Base-by-base conservation (phyloP, 1,140 invertebrate genomes). In the Archegozetes longisetosus region DNA sequence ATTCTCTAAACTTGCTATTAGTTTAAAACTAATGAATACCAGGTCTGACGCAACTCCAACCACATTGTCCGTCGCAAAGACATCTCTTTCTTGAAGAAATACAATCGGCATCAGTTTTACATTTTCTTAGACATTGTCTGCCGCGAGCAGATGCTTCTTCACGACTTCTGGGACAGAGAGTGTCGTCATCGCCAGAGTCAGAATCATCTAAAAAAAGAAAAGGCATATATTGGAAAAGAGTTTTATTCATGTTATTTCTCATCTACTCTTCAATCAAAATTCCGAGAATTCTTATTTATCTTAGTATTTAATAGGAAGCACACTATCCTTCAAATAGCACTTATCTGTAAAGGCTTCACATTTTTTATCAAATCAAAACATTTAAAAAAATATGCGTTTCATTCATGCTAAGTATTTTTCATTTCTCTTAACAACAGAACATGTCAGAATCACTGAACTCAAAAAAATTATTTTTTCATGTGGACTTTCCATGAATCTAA, bases 31-130 rank as follows among this genome's bases (percentile, higher is more conserved):
- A n/a, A n/a, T 26, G 67, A 71, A 74, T 68, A 80, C 80, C 79
- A 51, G 89, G 89, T 74, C 95, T 94, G 61, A 98, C 91, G 73
- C 94, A 98, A 20, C 88, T 93, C 80, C 92, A 85, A 24, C 93
- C 94, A 70, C 94, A 98, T 2, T 85, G 80, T 32, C 91, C 93
- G 69, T 98, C 94, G 71, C 94, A 98, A 51, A 94, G 77, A 70
- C 94, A 98, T 68, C 88, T 87, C 74, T 95, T 95, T 74, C 91
- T 88, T 72, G 91, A 85, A 69, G 89, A 94, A 72, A 93, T 94
- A 73, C 94, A 98, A 69, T 97, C 91, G 68, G 88, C 85, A 69
- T 97, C 89, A 0, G 85, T 84, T 0, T 83, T 88, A 71, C 94
- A 98, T 71, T 93, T 89, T 62, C 92, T 80, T 50, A 93, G 76